Evolutionary conservation across 2,113 vertebrate species (phyloP).

Genomic region (Neodon shergylaensis): DNA sequence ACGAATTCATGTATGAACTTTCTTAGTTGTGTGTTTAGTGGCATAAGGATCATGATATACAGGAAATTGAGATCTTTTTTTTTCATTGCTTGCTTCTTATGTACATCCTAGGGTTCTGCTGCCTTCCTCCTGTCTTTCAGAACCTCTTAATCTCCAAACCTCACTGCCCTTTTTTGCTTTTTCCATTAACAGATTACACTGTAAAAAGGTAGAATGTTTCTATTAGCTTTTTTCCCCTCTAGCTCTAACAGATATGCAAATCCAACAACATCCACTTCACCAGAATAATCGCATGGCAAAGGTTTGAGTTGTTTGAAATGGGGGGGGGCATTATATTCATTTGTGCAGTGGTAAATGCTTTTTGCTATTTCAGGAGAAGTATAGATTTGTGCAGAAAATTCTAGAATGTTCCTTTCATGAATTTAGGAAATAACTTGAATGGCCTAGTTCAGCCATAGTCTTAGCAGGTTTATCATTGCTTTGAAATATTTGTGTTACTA

Average conservation of each 20-base stretch:
- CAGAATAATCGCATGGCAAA: not conserved
- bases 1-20: fast-evolving
- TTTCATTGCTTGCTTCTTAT: not conserved
- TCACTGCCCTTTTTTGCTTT: not conserved
- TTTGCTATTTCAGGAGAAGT: slow-evolving; percentile 18
- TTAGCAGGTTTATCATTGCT: not conserved
- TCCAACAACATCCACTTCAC: not conserved
- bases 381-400: not conserved
- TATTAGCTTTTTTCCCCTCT: not conserved
- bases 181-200: not conserved
- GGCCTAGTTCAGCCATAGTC: not conserved
- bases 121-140: not conserved
- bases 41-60: not conserved
- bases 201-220: not conserved
- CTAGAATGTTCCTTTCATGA: not conserved
- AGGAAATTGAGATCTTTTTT: not conserved
- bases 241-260: not conserved
- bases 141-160: not conserved
- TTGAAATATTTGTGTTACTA: not conserved
- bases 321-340: not conserved
- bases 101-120: not conserved
- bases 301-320: not conserved
- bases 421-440: not conserved
- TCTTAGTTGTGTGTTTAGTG: not conserved
- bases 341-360: not conserved